Conservation (phyloP, 2,888 invertebrate species). For the Drepana falcataria region DNA sequence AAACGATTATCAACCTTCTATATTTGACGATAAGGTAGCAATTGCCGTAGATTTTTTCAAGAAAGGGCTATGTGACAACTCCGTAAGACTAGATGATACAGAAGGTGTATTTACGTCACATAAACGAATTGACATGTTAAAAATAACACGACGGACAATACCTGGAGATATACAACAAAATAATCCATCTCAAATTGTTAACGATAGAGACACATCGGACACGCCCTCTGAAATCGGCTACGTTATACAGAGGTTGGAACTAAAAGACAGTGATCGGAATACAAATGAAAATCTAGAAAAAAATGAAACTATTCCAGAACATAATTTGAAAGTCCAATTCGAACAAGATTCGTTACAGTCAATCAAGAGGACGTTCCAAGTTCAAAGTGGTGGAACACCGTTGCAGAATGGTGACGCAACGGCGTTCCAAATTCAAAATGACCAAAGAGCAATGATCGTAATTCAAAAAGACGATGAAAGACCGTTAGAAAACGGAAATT, state of each 20-base stretch:
- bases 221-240: neutral
- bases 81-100: neutral
- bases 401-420: conserved; percentile 11
- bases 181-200: neutral
- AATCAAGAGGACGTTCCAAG: neutral
- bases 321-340: neutral
- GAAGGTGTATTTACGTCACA: neutral
- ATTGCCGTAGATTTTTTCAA: neutral
- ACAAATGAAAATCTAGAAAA: neutral
- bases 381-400: conserved; percentile 11
- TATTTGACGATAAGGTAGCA: neutral
- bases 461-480: conserved; percentile 3
- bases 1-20: neutral
- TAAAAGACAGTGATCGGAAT: neutral
- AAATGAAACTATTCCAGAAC: neutral
- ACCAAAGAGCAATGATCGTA: neutral
- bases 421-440: conserved; percentile 6
- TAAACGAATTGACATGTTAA: conserved; percentile 2
- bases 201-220: neutral
- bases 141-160: neutral
- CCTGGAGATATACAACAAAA: neutral
- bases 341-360: neutral
- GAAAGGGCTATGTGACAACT: neutral
- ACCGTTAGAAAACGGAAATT: conserved; percentile 11
- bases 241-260: neutral